Percentiles rank a stretch among this genome's conserved stretches.
Conservation (phyloP, 2,113 vertebrate species). For the Crotalus viridis region DNA sequence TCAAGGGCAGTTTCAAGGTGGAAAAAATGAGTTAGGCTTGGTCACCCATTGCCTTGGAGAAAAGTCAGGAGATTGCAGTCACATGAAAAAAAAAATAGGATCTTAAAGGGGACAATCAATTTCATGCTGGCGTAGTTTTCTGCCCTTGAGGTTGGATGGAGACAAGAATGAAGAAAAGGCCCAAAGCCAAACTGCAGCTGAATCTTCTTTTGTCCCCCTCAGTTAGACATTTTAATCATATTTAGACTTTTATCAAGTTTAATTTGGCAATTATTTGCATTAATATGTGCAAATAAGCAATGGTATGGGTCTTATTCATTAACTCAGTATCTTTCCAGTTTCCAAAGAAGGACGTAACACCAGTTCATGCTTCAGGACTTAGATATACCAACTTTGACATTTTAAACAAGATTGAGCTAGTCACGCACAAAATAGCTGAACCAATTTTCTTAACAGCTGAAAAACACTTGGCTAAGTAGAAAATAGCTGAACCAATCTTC, state of each 20-base stretch:
- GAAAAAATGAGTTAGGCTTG: neutral
- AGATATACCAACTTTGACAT: conserved; percentile 38
- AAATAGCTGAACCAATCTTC: conserved; percentile 66
- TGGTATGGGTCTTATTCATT: neutral
- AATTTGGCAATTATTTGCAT: neutral
- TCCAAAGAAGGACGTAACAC: conserved; percentile 29
- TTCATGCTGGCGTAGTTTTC: neutral
- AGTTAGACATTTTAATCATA: neutral
- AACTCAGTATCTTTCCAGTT: conserved; percentile 4
- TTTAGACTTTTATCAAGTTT: neutral
- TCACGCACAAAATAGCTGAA: conserved; percentile 56
- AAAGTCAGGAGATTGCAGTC: neutral
- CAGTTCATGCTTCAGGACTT: conserved; percentile 42
- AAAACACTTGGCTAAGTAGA: conserved; percentile 65
- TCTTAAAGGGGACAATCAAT: neutral
- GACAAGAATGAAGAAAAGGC: neutral
- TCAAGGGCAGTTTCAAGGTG: neutral
- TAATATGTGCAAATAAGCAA: neutral
- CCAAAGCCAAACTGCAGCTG: neutral
- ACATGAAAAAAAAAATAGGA: neutral
- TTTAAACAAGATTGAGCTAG: conserved; percentile 57
- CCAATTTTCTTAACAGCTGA: conserved; percentile 69
- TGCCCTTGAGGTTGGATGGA: neutral
- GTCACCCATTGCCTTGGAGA: neutral
- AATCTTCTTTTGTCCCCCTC: neutral